A percentile compares a stretch with the other conserved stretches of the same genome.
Conservation (phyloP, 1,140 invertebrate species). For the Ephestia elutella region DNA sequence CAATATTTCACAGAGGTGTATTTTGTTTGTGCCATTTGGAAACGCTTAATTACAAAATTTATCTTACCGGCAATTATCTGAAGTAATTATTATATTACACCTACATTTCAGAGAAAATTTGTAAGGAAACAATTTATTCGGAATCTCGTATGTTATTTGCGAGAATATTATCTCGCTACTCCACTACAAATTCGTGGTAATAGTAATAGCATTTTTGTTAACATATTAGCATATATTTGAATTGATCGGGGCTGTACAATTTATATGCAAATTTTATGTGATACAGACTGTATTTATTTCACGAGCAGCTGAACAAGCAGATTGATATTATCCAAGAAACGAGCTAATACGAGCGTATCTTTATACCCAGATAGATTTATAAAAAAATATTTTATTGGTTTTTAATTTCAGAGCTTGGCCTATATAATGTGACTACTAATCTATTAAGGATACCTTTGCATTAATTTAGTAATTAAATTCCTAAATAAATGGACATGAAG, state of each 20-base stretch:
- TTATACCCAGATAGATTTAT: neutral
- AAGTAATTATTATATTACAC: neutral
- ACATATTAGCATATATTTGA: slow-evolving; percentile 2
- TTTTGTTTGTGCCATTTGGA: slow-evolving; percentile 12
- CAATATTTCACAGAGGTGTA: slow-evolving; percentile 10
- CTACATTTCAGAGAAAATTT: neutral
- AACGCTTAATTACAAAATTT: slow-evolving; percentile 4
- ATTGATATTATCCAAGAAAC: neutral
- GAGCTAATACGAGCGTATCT: neutral
- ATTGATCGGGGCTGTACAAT: slow-evolving; percentile 3
- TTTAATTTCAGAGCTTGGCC: no score
- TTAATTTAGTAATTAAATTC: no score
- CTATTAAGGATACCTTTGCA: no score
- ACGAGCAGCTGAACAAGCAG: slow-evolving; percentile 3
- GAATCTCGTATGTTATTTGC: neutral
- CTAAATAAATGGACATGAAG: no score
- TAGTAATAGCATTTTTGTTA: slow-evolving; percentile 2
- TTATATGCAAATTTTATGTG: slow-evolving; percentile 2
- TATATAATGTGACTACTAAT: no score
- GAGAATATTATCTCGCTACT: neutral
- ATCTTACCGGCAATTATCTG: neutral
- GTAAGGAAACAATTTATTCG: neutral
- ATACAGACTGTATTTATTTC: slow-evolving; percentile 4
- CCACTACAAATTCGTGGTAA: neutral
- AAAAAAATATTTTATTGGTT: neutral